A percentile compares a stretch with the other conserved stretches of the same genome.
phyloP scores from a whole-genome alignment of 2,888 invertebrate genomes.

The Volucella zonaria region DNA sequence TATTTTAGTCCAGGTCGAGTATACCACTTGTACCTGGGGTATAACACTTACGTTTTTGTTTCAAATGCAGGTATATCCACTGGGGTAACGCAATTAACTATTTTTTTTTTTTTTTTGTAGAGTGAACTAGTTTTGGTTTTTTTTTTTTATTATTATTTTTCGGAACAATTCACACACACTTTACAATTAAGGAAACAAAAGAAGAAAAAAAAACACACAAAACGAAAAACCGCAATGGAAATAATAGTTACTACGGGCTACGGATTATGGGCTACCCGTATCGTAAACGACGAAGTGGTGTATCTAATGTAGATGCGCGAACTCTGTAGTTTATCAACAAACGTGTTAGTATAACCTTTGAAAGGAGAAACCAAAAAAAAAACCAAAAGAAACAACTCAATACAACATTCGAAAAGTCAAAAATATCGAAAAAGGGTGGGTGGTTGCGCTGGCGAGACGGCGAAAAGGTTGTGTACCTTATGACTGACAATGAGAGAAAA shows the following conservation, averaged over 20 bases:
- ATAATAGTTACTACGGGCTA: conserved; percentile 55
- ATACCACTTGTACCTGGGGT: neutral
- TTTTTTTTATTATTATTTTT: conserved; percentile 17
- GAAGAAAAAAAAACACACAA: neutral
- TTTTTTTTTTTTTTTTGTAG: neutral
- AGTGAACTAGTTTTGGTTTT: conserved; percentile 48
- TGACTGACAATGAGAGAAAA: conserved; percentile 13
- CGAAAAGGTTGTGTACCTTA: conserved; percentile 24
- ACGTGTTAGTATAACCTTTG: conserved; percentile 61
- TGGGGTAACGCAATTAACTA: neutral
- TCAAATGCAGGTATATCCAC: conserved; percentile 27
- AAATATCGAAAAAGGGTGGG: conserved; percentile 33
- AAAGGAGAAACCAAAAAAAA: conserved; percentile 20
- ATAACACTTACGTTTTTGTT: conserved; percentile 41
- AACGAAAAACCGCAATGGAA: conserved; percentile 37
- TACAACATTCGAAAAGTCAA: neutral
- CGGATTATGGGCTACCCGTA: conserved; percentile 25
- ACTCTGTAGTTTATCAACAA: conserved; percentile 68
- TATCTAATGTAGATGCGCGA: conserved; percentile 14
- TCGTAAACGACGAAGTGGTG: conserved; percentile 12
- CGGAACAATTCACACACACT: conserved; percentile 36
- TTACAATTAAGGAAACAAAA: conserved; percentile 6
- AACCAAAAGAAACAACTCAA: neutral
- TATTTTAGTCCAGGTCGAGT: neutral
- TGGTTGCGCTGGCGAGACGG: conserved; percentile 28